These are phyloP conservation scores for Misgurnus mizolepis DNA, from an alignment of 2,113 vertebrate genomes.

Conservation along the genomic window DNA sequence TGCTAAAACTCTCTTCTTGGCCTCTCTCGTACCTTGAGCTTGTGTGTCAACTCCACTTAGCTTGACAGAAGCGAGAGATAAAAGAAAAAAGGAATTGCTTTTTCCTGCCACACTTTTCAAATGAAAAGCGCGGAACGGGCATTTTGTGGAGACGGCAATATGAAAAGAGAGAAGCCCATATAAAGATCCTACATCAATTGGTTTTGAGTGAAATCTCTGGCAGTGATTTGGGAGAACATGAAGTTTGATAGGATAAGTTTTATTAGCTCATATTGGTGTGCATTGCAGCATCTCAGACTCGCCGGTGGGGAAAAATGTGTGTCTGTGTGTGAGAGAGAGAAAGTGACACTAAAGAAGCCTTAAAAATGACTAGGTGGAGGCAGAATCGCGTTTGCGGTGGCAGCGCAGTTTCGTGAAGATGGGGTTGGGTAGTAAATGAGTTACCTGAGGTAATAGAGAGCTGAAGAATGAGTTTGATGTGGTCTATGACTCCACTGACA, in stretches of 20 bases:
- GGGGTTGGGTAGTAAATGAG: constrained; percentile 33
- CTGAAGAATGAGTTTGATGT: constrained; percentile 64
- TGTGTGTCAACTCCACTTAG: constrained; percentile 54
- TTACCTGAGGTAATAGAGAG: constrained; percentile 59
- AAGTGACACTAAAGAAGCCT: constrained; percentile 33
- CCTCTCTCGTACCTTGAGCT: constrained; percentile 35
- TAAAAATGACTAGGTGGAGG: constrained; percentile 36
- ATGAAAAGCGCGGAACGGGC: constrained; percentile 41
- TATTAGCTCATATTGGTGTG: constrained; percentile 38
- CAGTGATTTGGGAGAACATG: constrained; percentile 38
- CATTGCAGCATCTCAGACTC: neutral
- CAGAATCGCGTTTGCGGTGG: constrained; percentile 27
- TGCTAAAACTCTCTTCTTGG: constrained; percentile 40
- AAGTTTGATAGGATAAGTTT: constrained; percentile 52
- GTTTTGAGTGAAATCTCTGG: constrained; percentile 26
- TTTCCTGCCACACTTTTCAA: constrained; percentile 41
- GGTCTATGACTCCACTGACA: constrained; percentile 46
- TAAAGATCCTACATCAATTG: constrained; percentile 36
- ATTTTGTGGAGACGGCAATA: constrained; percentile 36
- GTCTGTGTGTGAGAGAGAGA: neutral
- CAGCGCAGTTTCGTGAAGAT: constrained; percentile 25
- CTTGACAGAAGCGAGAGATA: constrained; percentile 42
- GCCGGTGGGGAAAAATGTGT: constrained; percentile 22
- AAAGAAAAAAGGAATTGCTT: constrained; percentile 46
- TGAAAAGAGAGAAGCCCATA: neutral